These are phyloP conservation scores for Drosophila albomicans DNA, from an alignment of 1,140 invertebrate species.

Conservation along the genomic window DNA sequence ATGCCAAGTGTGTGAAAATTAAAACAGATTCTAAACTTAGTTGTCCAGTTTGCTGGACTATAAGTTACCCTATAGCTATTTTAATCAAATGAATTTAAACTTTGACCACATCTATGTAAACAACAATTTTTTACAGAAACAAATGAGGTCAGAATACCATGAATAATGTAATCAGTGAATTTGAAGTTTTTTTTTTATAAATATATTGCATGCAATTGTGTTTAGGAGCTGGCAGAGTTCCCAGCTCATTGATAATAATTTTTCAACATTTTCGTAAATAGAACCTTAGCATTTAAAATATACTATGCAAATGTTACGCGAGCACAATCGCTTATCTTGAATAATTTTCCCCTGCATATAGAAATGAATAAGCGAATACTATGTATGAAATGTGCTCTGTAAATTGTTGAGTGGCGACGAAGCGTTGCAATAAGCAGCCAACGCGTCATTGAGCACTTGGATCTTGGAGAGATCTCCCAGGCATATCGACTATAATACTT, in stretches of 20 bases:
- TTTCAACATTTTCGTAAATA: background rate
- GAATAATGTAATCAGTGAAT: background rate
- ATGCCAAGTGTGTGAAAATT: background rate
- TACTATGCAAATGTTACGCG: conserved; percentile 6
- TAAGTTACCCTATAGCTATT: background rate
- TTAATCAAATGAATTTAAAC: too few species aligned
- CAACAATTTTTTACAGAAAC: too few species aligned
- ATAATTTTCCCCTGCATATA: background rate
- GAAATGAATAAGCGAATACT: background rate
- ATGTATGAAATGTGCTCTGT: conserved; percentile 3
- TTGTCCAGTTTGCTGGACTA: background rate
- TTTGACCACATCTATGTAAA: too few species aligned
- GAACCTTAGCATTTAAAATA: background rate
- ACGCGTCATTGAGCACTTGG: conserved; percentile 64
- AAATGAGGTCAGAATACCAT: background rate
- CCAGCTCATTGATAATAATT: conserved; percentile 1
- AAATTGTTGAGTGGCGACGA: conserved; percentile 54
- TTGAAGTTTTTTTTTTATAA: background rate
- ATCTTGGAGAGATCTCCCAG: conserved; percentile 33
- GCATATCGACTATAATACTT: conserved; percentile 17
- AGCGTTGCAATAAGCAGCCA: conserved; percentile 51
- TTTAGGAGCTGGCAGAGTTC: background rate
- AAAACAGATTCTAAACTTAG: background rate
- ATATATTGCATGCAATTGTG: background rate
- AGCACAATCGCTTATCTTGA: conserved; percentile 19